Conservation (phyloP, 2,797 vertebrate genomes). For the Etheostoma perlongum region DNA sequence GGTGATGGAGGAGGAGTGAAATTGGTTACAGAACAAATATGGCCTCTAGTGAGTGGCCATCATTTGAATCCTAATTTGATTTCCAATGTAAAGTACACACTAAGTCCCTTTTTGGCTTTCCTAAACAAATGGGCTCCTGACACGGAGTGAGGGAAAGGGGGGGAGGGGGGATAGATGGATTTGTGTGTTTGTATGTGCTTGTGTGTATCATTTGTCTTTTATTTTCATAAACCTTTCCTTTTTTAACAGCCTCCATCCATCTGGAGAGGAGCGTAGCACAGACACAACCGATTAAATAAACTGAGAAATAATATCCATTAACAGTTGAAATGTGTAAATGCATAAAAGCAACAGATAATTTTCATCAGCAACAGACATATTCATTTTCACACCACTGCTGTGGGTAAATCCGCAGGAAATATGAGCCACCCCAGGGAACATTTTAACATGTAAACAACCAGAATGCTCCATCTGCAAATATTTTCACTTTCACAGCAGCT, state of each 20-base stretch:
- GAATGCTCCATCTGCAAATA: constrained; percentile 82
- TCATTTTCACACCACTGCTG: constrained; percentile 13
- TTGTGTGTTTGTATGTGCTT: constrained; percentile 50
- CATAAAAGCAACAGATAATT: background rate
- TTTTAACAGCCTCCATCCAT: constrained; percentile 77
- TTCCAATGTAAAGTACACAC: constrained; percentile 85
- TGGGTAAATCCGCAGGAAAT: constrained; percentile 45
- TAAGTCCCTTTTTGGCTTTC: constrained; percentile 83
- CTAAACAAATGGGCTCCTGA: constrained; percentile 84
- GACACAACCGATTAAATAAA: constrained; percentile 66
- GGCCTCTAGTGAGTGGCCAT: constrained; percentile 73
- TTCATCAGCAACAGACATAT: constrained; percentile 1
- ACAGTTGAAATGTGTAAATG: constrained; percentile 8
- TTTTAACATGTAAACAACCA: constrained; percentile 71
- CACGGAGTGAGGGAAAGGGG: constrained; percentile 24
- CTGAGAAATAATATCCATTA: constrained; percentile 4
- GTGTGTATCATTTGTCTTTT: constrained; percentile 78
- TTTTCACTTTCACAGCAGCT: constrained; percentile 67
- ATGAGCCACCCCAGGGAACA: constrained; percentile 36
- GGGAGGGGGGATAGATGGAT: constrained; percentile 27
- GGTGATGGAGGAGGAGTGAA: constrained; percentile 81
- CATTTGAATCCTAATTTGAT: constrained; percentile 88
- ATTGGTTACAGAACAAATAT: constrained; percentile 86
- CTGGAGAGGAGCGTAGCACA: constrained; percentile 54
- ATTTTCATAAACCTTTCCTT: constrained; percentile 88